Conservation (phyloP, 1,140 invertebrate genomes). For the Protaetia brevitarsis region DNA sequence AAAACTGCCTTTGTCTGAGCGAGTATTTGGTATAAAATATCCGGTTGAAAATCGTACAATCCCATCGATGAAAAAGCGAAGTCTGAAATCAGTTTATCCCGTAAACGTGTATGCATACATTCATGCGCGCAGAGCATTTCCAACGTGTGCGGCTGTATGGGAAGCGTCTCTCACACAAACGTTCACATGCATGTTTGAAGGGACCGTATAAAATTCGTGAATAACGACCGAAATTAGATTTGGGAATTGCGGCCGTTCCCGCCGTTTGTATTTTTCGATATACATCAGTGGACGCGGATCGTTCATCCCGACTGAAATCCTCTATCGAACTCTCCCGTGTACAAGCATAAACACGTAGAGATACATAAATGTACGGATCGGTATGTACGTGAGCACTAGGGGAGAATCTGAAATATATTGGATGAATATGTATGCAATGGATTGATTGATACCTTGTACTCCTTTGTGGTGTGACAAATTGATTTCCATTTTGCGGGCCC, state of each 20-base stretch:
- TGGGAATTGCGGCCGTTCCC: not conserved
- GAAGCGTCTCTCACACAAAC: no score
- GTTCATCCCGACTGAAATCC: not conserved
- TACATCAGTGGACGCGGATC: not conserved
- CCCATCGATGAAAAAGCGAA: not conserved
- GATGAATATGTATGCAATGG: not conserved
- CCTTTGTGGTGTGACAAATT: not conserved
- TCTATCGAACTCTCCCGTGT: no score
- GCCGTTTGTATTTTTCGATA: not conserved
- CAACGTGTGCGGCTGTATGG: not conserved
- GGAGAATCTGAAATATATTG: not conserved
- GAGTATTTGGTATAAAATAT: no score
- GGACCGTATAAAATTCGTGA: not conserved
- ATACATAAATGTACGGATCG: no score
- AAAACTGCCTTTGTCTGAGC: no score
- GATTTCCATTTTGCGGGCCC: not conserved
- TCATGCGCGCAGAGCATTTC: not conserved
- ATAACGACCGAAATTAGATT: conserved; percentile 9
- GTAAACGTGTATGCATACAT: not conserved
- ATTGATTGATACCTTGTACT: conserved; percentile 11
- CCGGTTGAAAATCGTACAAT: no score
- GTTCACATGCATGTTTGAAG: not conserved
- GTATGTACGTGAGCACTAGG: no score
- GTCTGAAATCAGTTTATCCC: not conserved
- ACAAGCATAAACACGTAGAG: no score